Percentiles rank a stretch among this genome's conserved stretches.
phyloP scores from a whole-genome alignment of 1,140 invertebrate genomes.

The Pogonognathellus flavescens region DNA sequence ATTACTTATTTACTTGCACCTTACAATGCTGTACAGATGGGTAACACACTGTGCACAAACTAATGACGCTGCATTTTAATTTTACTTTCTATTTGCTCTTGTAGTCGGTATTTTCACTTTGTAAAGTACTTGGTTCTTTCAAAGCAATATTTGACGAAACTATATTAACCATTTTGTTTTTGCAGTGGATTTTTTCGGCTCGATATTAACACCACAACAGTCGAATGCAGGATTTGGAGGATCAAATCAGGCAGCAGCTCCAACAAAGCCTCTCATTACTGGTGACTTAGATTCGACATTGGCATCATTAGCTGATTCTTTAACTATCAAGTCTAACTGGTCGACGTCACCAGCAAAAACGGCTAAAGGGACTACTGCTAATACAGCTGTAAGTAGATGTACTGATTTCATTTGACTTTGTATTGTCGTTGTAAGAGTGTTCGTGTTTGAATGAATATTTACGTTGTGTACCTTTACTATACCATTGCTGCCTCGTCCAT shows the following conservation, averaged over 20 bases:
- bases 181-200: constrained; percentile 67
- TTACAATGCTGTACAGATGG: constrained; percentile 17
- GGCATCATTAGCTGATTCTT: constrained; percentile 65
- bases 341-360: constrained; percentile 64
- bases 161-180: constrained; percentile 51
- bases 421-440: neutral
- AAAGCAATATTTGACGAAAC: neutral
- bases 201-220: constrained; percentile 65
- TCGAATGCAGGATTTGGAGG: constrained; percentile 52
- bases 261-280: constrained; percentile 63
- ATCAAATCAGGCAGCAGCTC: constrained; percentile 39
- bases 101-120: neutral
- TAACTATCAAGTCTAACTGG: constrained; percentile 66
- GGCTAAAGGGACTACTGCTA: constrained; percentile 62
- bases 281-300: constrained; percentile 66
- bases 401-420: neutral
- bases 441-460: neutral
- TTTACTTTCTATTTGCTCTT: constrained; percentile 13
- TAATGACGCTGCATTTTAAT: neutral
- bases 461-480: constrained; percentile 7
- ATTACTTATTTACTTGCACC: neutral
- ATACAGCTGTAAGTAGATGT: constrained; percentile 59
- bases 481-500: constrained; percentile 28
- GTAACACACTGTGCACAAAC: neutral
- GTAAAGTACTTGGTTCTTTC: neutral